Evolutionary conservation across 2,888 invertebrate species (phyloP).

Genomic region (Teleiodes luculella): DNA sequence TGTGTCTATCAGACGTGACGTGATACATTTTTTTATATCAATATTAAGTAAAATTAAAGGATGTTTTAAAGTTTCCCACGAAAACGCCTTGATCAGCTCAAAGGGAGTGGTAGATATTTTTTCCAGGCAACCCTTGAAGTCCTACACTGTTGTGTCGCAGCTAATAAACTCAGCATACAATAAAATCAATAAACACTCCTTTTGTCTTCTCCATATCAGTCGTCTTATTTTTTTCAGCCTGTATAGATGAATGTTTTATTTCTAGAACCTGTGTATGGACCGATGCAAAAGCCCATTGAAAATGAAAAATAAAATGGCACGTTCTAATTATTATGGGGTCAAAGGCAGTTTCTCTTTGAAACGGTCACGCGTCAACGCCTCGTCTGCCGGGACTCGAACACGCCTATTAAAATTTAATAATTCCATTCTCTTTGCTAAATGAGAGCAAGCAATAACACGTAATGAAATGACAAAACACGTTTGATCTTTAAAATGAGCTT

Average conservation of each 20-base stretch:
- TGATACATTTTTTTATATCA: no score
- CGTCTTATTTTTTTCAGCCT: no score
- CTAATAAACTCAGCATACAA: no score
- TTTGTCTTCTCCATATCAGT: no score
- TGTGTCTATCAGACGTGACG: no score
- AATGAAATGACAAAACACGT: conserved; percentile 6
- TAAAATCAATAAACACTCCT: no score
- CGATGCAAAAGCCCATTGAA: conserved; percentile 26
- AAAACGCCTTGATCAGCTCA: no score
- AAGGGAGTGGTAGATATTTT: no score
- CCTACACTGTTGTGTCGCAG: no score
- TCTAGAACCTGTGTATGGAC: background rate
- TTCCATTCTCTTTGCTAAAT: conserved; percentile 25
- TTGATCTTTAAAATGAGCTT: conserved; percentile 13
- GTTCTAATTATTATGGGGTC: conserved; percentile 25
- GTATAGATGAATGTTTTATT: background rate
- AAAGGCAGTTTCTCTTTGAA: conserved; percentile 31
- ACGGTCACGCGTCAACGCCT: conserved; percentile 31
- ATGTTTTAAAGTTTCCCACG: no score
- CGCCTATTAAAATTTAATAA: conserved; percentile 31
- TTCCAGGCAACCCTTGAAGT: no score
- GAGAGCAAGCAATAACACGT: conserved; percentile 9
- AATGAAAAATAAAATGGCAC: conserved; percentile 24
- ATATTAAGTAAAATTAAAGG: no score
- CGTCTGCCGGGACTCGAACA: conserved; percentile 14